phyloP scores from a whole-genome alignment of 92 coral and sea anemone species.

The Phenganax stokvisi region DNA sequence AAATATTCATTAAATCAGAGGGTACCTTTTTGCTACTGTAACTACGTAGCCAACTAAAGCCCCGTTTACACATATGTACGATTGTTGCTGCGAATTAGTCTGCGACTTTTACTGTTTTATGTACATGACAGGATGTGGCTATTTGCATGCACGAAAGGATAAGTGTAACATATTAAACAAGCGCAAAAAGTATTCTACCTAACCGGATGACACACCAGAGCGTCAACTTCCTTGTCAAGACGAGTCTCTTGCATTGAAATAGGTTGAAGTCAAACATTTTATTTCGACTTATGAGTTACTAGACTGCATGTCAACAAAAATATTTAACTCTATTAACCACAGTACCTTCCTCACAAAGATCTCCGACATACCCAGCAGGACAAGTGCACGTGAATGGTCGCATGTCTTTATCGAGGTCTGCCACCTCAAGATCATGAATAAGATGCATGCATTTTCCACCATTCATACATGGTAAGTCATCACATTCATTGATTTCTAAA shows the following conservation, averaged over 20 bases:
- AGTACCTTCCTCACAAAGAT: slow-evolving; percentile 30
- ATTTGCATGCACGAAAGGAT: too few species aligned
- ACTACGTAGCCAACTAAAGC: too few species aligned
- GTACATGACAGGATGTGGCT: too few species aligned
- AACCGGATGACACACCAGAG: background rate
- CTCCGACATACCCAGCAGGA: slow-evolving; percentile 32
- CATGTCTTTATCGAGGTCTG: background rate
- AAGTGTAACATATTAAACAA: too few species aligned
- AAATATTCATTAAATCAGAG: background rate
- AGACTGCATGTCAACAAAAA: background rate
- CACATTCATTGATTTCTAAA: slow-evolving; percentile 30
- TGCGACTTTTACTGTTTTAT: too few species aligned
- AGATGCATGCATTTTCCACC: slow-evolving; percentile 37
- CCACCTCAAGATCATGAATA: slow-evolving; percentile 25
- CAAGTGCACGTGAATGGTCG: slow-evolving; percentile 10
- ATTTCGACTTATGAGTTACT: background rate
- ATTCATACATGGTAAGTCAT: slow-evolving; percentile 7
- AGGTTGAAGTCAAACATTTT: background rate
- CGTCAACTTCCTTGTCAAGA: background rate
- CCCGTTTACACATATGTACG: too few species aligned
- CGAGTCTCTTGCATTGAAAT: too few species aligned
- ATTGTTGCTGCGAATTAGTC: too few species aligned
- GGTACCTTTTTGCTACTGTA: background rate
- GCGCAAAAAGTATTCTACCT: too few species aligned
- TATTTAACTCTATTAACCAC: background rate